Base-by-base conservation (phyloP, 2,888 invertebrate species). In the Apamea anceps region DNA sequence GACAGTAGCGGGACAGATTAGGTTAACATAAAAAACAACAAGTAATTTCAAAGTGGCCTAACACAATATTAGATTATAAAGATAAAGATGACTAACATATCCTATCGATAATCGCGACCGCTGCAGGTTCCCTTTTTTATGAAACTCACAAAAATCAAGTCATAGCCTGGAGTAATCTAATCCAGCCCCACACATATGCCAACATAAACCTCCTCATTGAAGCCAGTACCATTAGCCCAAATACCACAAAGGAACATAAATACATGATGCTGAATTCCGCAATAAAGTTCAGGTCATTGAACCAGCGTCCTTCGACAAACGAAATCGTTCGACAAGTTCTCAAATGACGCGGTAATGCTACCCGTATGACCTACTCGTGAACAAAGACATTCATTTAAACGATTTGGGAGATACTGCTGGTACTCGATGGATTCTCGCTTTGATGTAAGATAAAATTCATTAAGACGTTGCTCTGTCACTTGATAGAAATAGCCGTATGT, bases 321-420 rank as follows among this genome's bases (percentile, higher is more conserved):
- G 68, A 66, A 72, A 71, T 72, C 73, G 84, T 82, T 81, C 79
- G 57, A 72, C 77, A 79, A 76, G 65, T 84, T 81, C 79, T 68
- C 63, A 68, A 80, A 79, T 74, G 70, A 73, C 57, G 75, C 54
- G 57, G 54, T 57, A 57, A 70, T 66, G 65, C 78, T 79, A 68
- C 32, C 62, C 70, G 28, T 63, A 73, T 79, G 81, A 79, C 88
- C 85, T 77, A 87, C 68, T 85, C 86, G 7, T n/a, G 76, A 84
- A 85, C 79, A 84, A 85, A 88, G 83, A 85, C 32, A 54, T 80
- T 73, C 51, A 75, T 79, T 82, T 76, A 75, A 77, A 76, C 72
- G 67, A 81, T 83, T 70, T 37, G 13, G 51, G 0, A 65, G 54
- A 48, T 51, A 86, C 79, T 71, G n/a, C 13, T 4, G 65, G 57